Base-by-base conservation (phyloP, 1,140 invertebrate genomes). In the Drosophila athabasca region DNA sequence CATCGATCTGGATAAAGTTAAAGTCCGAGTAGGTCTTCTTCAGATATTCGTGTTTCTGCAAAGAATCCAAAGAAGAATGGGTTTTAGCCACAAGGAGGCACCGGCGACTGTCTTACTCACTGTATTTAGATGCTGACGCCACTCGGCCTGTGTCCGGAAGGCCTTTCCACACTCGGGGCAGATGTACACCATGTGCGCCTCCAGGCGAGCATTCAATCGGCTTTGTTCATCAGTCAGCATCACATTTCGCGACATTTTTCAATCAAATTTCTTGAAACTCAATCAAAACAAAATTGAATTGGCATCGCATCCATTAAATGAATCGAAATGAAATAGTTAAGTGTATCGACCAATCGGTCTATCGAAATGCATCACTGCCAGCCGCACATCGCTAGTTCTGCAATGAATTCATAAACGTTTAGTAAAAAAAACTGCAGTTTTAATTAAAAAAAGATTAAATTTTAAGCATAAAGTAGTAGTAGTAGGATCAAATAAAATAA, bases 111-210 rank as follows among this genome's bases (percentile, higher is more conserved):
- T 11, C 0, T 9, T 48, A 35, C 44, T 62, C 61, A 72, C 81
- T 48, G 65, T 74, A 13, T 91, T 91, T 13, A 91, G 62, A 45
- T 91, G 90, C 8, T 83, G 74, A 31, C 90, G 84, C 90, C 90
- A 91, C 15, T 91, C 84, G 13, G 52, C 73, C 57, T 91, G 90
- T 4, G 90, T 85, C 1, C 76, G 73, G 71, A 85, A 84, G 3
- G 87, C 81, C 45, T 77, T 90, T 4, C 90, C 90, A 22, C 90
- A 91, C 39, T 91, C 90, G 0, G 90, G 90, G 17, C 90, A 91
- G 43, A 91, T 80, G n/a, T 90, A 91, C 0, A 79, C 66, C 79
- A 91, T 90, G 22, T 91, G 90, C 13, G 79, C 76, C 48, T 90
- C 90, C 39, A 91, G 52, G 2, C 80, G 83, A 6, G 75, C 64